A percentile compares a stretch with the other conserved stretches of the same genome.
Conservation (phyloP, 1,140 invertebrate species). For the Drosophila elegans region DNA sequence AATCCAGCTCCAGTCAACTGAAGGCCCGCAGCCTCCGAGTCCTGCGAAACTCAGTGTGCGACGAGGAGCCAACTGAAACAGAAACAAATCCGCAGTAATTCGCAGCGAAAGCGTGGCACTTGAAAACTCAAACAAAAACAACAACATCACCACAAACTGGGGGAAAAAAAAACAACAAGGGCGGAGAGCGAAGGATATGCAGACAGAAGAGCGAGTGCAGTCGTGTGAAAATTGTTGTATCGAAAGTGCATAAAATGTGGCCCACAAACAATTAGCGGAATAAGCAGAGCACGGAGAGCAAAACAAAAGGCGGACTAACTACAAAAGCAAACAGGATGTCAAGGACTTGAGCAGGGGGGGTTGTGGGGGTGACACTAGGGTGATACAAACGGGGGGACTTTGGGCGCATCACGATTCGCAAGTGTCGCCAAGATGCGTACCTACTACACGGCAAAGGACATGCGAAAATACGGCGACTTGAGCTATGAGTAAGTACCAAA, state of each 20-base stretch:
- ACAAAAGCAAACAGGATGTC: conserved; percentile 53
- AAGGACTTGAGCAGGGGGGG: conserved; percentile 52
- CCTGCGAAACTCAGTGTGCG: conserved; percentile 37
- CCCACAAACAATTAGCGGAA: conserved; percentile 57
- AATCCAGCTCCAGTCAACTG: conserved; percentile 15
- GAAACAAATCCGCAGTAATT: conserved; percentile 41
- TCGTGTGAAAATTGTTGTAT: conserved; percentile 67
- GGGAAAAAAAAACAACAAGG: too few species aligned
- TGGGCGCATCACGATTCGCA: conserved; percentile 32
- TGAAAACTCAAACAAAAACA: conserved; percentile 28
- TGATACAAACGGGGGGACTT: conserved; percentile 18
- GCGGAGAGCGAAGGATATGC: not conserved
- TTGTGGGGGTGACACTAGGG: not conserved
- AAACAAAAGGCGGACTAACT: conserved; percentile 33
- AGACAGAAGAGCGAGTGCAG: conserved; percentile 23
- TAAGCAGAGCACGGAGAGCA: conserved; percentile 7
- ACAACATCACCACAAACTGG: not conserved
- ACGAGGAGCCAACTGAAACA: conserved; percentile 51
- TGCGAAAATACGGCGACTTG: conserved; percentile 77
- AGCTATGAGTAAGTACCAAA: conserved; percentile 76
- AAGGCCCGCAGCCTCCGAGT: conserved; percentile 53
- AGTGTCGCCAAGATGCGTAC: conserved; percentile 61
- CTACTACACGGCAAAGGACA: conserved; percentile 74
- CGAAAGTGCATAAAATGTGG: conserved; percentile 66
- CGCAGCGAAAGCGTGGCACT: conserved; percentile 14